Base-by-base conservation (phyloP, 2,888 invertebrate species). In the Pemphredon lugubris region DNA sequence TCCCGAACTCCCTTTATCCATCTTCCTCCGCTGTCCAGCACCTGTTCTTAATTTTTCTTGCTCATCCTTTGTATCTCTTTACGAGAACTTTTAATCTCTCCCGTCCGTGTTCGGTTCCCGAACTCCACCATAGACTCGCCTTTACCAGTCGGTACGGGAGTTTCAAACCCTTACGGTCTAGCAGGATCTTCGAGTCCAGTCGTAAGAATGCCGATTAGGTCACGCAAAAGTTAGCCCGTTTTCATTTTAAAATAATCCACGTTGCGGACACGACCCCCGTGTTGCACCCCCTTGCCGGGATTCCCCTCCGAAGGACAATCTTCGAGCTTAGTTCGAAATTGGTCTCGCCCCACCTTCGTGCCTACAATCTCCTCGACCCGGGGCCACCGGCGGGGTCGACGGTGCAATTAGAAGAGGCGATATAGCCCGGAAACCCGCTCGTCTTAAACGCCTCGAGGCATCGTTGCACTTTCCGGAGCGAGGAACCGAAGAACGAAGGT, bases 231-330 rank as follows among this genome's bases (percentile, higher is more conserved):
- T 77, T 82, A 79, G 83, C 77, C 72, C 76, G 79, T 83, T 84
- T 80, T 77, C 79, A 75, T 82, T 84, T 79, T 79, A 83, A 83
- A 84, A 83, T 84, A 83, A 84, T 84, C 79, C 83, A 74, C 79
- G 64, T 59, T 37, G 59, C 39, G 37, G 75, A 65, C 54, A 58
- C 53, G 16, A 44, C 11, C 44, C 39, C 32, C 67, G 21, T 26
- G 4, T 3, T 26, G n/a, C 26, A 45, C 65, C 9, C 30, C 48
- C 30, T 54, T 47, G 23, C 37, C 50, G 32, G 20, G n/a, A n/a
- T n/a, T n/a, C n/a, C 34, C 16, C 50, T n/a, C 37, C 58, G 26
- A 9, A 58, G 50, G 67, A 66, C 58, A 48, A 64, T 67, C 64
- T 64, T 63, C 53, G 59, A 77, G 79, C 77, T 81, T 76, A 77